A percentile compares a stretch with the other conserved stretches of the same genome.
phyloP scores from a whole-genome alignment of 1,140 invertebrate genomes.

The Octopus bimaculoides region DNA sequence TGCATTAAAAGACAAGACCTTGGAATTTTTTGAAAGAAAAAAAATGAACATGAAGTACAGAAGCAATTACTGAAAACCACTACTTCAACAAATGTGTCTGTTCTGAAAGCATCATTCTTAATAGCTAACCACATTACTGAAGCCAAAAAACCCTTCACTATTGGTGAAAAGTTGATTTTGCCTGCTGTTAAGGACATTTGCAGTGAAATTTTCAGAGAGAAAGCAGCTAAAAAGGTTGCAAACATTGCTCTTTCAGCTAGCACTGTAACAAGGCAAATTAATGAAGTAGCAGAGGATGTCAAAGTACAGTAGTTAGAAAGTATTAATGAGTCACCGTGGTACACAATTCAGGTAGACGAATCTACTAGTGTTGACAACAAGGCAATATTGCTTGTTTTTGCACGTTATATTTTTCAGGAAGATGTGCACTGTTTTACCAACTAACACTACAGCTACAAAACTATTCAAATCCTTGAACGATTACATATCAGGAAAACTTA shows the following conservation, averaged over 20 bases:
- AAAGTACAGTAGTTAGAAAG: background rate
- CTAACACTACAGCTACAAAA: conserved; percentile 5
- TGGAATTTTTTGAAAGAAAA: conserved; percentile 2
- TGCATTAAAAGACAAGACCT: background rate
- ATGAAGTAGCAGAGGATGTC: conserved; percentile 12
- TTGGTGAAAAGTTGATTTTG: conserved; percentile 6
- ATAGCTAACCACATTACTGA: background rate
- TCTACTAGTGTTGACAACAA: conserved; percentile 8
- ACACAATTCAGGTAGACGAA: conserved; percentile 1
- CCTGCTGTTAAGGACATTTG: conserved; percentile 11
- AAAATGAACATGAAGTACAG: conserved; percentile 1
- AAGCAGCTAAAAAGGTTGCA: conserved; percentile 1
- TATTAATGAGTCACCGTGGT: background rate
- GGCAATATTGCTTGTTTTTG: background rate
- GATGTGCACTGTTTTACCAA: conserved; percentile 8
- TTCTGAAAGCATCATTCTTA: conserved; percentile 3
- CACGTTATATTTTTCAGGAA: background rate
- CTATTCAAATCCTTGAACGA: background rate
- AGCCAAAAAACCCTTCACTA: conserved; percentile 5
- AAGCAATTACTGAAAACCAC: conserved; percentile 5
- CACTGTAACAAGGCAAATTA: conserved; percentile 1
- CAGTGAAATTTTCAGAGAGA: background rate
- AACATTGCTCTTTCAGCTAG: conserved; percentile 2
- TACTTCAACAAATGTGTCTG: conserved; percentile 3
- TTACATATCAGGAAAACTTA: conserved; percentile 5